Conservation (phyloP, 2,888 invertebrate genomes). For the Sympetrum striolatum region DNA sequence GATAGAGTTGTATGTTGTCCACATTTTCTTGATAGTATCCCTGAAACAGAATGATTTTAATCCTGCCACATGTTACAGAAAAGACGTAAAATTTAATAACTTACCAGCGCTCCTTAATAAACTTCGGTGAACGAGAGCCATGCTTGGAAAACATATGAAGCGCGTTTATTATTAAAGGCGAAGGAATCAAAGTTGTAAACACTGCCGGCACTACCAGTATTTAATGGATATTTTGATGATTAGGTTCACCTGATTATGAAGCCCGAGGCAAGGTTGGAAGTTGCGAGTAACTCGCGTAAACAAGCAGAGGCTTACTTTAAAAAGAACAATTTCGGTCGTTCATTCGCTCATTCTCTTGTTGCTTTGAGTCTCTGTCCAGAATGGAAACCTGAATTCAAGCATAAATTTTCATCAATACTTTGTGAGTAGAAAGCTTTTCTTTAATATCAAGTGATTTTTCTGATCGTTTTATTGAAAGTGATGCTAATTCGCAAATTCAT, state of each 20-base stretch:
- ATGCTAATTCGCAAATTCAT: not conserved
- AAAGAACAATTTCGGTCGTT: conserved; percentile 53
- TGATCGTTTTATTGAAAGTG: not conserved
- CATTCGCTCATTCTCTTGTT: conserved; percentile 56
- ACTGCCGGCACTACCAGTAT: no score
- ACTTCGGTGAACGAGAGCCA: not conserved
- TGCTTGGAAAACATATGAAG: not conserved
- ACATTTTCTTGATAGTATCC: not conserved
- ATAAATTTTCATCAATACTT: conserved; percentile 52
- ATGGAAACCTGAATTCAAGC: conserved; percentile 51
- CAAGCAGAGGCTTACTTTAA: conserved; percentile 53
- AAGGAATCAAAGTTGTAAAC: not conserved
- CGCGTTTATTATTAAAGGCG: not conserved
- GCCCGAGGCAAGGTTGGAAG: conserved; percentile 52
- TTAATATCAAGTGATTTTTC: not conserved
- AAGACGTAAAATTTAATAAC: not conserved
- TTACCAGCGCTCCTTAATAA: not conserved
- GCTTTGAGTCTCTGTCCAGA: conserved; percentile 53
- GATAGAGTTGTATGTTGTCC: not conserved
- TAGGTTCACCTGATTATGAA: not conserved
- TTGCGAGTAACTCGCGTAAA: conserved; percentile 51
- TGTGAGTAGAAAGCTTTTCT: conserved; percentile 47
- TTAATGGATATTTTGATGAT: not conserved
- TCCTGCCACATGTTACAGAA: not conserved
- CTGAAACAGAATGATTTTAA: not conserved